Base-by-base conservation (phyloP, 2,888 invertebrate genomes). In the Ennomos erosarius region DNA sequence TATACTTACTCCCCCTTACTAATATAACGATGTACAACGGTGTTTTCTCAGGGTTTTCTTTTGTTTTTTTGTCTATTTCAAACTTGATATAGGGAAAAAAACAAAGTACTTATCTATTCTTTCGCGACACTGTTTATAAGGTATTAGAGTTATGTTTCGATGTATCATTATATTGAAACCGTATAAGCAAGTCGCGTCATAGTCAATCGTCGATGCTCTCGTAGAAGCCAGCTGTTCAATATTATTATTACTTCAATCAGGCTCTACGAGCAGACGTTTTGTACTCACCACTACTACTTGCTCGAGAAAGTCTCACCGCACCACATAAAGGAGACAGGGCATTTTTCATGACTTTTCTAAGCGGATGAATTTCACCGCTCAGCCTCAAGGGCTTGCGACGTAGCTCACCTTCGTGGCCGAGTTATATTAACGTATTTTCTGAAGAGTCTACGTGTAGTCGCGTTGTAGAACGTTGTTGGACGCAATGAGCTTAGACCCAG, bases 281-380 rank as follows among this genome's bases (percentile, higher is more conserved):
- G 83, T 83, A n/a, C n/a, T n/a, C n/a, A n/a, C n/a, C 84, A 85
- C 82, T 79, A 82, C 75, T 84, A 26, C 26, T 26, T 6, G 26
- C 26, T 83, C 79, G 78, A 84, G 80, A 81, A 79, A 73, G 79
- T 84, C 79, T 79, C 77, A 71, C 68, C 69, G 75, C 78, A n/a
- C n/a, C n/a, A n/a, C n/a, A n/a, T n/a, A 81, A 78, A 82, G 81
- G 45, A 76, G 76, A 76, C 74, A 79, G 75, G 78, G 78, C 75
- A 83, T 84, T 84, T 85, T 83, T 82, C 82, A 82, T 82, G 82
- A 82, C 80, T 80, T 84, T 85, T 85, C 83, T 81, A 82, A 75
- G 75, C 78, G 77, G 76, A 81, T 84, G 83, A 82, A 79, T 85
- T 84, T 83, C 77, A 78, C 76, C 76, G 80, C 79, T 83, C 80